phyloP scores from a whole-genome alignment of 1,140 invertebrate species.

The Penaeus indicus region DNA sequence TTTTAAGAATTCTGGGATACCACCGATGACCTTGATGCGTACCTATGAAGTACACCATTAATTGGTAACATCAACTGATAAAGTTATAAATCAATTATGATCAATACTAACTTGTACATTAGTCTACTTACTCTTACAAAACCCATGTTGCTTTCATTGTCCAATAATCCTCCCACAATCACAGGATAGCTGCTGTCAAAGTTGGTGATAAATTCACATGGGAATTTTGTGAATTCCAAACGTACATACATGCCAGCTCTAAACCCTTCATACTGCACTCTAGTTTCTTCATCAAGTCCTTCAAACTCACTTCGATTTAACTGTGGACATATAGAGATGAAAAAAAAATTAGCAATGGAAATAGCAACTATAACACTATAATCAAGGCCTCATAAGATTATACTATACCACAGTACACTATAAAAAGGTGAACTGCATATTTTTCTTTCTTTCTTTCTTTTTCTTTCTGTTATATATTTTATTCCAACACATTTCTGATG shows the following conservation, averaged over 20 bases:
- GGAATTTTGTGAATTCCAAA: constrained; percentile 84
- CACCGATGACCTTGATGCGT: constrained; percentile 96
- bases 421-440: no score
- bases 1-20: constrained; percentile 96
- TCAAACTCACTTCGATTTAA: constrained; percentile 95
- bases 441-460: no score
- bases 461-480: no score
- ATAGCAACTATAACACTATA: no score
- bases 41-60: constrained; percentile 70
- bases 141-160: constrained; percentile 94
- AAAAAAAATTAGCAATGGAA: no score
- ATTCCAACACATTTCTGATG: no score
- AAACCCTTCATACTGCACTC: constrained; percentile 93
- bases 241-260: constrained; percentile 96
- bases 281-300: constrained; percentile 85
- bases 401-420: no score
- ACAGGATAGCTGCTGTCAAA: constrained; percentile 95
- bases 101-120: background rate
- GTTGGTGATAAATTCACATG: constrained; percentile 92
- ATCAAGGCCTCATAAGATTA: no score
- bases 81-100: background rate
- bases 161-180: constrained; percentile 91
- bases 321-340: constrained; percentile 70
- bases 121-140: constrained; percentile 85
- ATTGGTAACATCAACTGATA: constrained; percentile 35